Evolutionary conservation across 1,140 invertebrate genomes (phyloP).

Genomic region (Aporrectodea caliginosa): DNA sequence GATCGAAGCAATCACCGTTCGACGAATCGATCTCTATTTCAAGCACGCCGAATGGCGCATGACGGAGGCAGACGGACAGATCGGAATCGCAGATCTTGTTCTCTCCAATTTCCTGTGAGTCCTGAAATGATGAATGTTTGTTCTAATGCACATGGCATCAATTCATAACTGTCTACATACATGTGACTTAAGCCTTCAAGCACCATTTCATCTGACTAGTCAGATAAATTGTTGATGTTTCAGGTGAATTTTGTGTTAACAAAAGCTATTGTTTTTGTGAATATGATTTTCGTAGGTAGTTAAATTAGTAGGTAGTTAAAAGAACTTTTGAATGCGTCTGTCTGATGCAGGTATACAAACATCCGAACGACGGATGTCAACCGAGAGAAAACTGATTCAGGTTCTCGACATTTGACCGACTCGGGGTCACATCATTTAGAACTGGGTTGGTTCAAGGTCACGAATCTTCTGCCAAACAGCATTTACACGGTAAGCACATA

Average conservation of each 20-base stretch:
- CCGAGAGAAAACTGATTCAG: background rate
- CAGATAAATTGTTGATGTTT: no score
- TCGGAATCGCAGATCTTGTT: conserved; percentile 91
- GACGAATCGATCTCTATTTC: conserved; percentile 95
- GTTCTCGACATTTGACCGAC: conserved; percentile 64
- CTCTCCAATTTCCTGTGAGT: conserved; percentile 89
- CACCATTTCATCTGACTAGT: no score
- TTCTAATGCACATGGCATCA: no score
- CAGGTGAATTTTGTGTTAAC: no score
- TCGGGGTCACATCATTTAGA: conserved; percentile 95
- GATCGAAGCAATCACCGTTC: conserved; percentile 62
- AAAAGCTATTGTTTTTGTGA: no score
- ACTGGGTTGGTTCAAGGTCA: conserved; percentile 92
- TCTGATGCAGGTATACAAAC: conserved; percentile 74
- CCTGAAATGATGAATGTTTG: no score
- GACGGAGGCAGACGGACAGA: conserved; percentile 93
- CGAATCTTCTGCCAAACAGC: conserved; percentile 89
- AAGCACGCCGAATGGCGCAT: conserved; percentile 97
- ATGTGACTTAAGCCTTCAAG: no score
- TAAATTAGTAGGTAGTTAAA: no score
- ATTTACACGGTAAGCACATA: conserved; percentile 75
- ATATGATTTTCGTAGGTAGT: no score
- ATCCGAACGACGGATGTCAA: conserved; percentile 54
- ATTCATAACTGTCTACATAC: no score
- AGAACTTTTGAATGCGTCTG: no score